These are phyloP conservation scores for Gasterosteus aculeatus DNA, from an alignment of 2,113 vertebrate species.

Conservation along the genomic window DNA sequence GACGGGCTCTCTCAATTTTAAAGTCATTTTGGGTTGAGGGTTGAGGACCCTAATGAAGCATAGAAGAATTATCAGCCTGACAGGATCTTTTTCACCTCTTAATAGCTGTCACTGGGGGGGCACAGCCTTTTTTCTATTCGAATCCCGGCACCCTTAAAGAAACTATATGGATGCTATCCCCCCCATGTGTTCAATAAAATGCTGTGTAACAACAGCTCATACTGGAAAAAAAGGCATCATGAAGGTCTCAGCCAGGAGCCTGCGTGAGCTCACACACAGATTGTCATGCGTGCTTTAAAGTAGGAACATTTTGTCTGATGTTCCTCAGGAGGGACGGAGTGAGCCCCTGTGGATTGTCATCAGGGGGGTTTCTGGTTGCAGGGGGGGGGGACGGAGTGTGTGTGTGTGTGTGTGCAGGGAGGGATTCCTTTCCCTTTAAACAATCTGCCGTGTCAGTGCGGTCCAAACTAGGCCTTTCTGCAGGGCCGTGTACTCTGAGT, in stretches of 20 bases:
- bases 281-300: conserved; percentile 7
- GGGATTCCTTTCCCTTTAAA: conserved; percentile 72
- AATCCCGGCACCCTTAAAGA: conserved; percentile 14
- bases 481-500: conserved; percentile 63
- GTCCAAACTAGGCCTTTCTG: conserved; percentile 60
- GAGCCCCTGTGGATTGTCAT: conserved; percentile 44
- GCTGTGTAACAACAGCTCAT: conserved; percentile 68
- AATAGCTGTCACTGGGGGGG: conserved; percentile 29
- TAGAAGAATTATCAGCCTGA: conserved; percentile 37
- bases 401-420: conserved; percentile 36
- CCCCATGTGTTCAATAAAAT: conserved; percentile 40
- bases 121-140: conserved; percentile 34
- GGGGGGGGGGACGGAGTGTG: conserved; percentile 59
- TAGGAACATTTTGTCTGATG: conserved; percentile 32
- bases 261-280: conserved; percentile 4
- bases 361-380: conserved; percentile 61
- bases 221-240: conserved; percentile 36
- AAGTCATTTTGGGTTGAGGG: conserved; percentile 33
- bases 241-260: conserved; percentile 4
- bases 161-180: conserved; percentile 32
- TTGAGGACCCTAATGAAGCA: conserved; percentile 22
- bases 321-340: conserved; percentile 8
- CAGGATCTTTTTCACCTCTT: conserved; percentile 29
- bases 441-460: conserved; percentile 72
- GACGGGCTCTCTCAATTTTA: conserved; percentile 17